Conservation (phyloP, 2,797 vertebrate genomes). For the Sebastes kiyomatsui region DNA sequence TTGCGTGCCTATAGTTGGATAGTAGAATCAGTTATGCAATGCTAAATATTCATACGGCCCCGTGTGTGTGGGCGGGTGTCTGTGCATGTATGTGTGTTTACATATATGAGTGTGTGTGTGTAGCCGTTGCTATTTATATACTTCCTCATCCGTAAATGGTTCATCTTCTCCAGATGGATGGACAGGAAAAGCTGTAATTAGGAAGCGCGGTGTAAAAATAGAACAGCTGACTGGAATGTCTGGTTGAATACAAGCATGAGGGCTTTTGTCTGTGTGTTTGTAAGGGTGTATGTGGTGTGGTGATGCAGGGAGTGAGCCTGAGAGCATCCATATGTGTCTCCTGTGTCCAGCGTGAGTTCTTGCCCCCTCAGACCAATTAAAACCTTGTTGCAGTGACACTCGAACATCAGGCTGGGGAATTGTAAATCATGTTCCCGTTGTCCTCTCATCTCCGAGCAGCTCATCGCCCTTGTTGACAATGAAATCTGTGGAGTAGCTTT, state of each 20-base stretch:
- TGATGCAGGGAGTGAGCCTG: conserved; percentile 11
- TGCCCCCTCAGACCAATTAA: conserved; percentile 64
- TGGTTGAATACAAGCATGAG: conserved; percentile 26
- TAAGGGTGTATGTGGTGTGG: neutral
- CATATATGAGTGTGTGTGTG: conserved; percentile 13
- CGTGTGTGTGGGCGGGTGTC: neutral
- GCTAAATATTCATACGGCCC: conserved; percentile 22
- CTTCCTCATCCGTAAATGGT: conserved; percentile 20
- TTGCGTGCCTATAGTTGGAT: neutral
- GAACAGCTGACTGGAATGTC: conserved; percentile 42
- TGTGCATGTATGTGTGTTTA: neutral
- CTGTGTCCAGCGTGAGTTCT: conserved; percentile 44
- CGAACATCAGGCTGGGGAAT: conserved; percentile 33
- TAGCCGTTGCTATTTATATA: conserved; percentile 53
- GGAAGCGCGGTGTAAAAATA: conserved; percentile 56
- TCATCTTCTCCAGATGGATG: conserved; percentile 41
- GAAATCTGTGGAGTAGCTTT: conserved; percentile 37
- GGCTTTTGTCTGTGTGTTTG: neutral
- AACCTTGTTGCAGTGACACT: conserved; percentile 44
- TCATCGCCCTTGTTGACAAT: conserved; percentile 53
- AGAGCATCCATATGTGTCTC: conserved; percentile 23
- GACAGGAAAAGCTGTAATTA: conserved; percentile 53
- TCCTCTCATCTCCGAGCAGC: conserved; percentile 40
- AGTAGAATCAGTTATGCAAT: neutral
- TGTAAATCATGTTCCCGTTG: conserved; percentile 43